phyloP scores from a whole-genome alignment of 92 coral and sea anemone species.

The Actinostola sp. region DNA sequence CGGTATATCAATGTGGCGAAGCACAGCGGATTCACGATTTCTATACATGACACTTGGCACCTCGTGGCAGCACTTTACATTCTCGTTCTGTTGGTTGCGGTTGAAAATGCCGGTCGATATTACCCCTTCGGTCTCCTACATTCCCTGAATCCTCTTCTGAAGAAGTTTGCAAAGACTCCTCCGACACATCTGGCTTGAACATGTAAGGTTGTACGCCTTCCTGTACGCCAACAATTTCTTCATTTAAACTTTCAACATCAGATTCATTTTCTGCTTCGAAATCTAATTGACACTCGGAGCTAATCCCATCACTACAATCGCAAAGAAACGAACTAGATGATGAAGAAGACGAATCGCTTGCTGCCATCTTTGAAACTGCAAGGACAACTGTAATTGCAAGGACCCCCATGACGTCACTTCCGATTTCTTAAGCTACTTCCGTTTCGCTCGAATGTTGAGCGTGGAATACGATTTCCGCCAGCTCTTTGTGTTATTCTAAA shows the following conservation, averaged over 20 bases:
- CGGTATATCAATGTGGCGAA: neutral
- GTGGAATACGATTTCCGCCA: no score
- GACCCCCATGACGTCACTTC: neutral
- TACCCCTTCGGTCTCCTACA: neutral
- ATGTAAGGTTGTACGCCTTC: conserved; percentile 15
- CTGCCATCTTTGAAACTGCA: conserved; percentile 2
- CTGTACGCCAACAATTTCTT: neutral
- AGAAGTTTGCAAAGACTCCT: neutral
- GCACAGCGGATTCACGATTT: neutral
- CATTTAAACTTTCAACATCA: neutral
- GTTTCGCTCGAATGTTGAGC: no score
- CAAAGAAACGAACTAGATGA: neutral
- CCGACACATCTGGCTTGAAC: conserved; percentile 25
- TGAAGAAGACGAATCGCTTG: neutral
- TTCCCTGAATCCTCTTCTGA: neutral
- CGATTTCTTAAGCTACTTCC: no score
- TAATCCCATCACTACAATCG: neutral
- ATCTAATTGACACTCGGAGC: neutral
- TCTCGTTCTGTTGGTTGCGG: conserved; percentile 15
- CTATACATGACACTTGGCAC: conserved; percentile 8
- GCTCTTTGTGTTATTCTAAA: no score
- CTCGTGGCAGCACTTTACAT: conserved; percentile 46
- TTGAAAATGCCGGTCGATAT: conserved; percentile 11
- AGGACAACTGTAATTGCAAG: neutral
- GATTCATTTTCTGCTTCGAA: neutral